Base-by-base conservation (phyloP, 2,888 invertebrate species). In the Cephus spinipes region DNA sequence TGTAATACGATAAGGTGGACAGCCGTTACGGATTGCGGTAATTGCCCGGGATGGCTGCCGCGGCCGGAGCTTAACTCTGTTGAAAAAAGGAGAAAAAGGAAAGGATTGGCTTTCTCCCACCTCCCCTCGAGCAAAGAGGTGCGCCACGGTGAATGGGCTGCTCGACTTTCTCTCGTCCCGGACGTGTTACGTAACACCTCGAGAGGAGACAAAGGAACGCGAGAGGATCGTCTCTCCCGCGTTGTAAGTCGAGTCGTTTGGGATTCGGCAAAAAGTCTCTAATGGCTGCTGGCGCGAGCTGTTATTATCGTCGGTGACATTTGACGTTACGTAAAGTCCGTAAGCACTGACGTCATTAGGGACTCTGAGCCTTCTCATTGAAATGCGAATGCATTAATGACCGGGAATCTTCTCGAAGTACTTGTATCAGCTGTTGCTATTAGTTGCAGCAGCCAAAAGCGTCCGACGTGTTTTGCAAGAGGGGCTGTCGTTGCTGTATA, bases 291-390 rank as follows among this genome's bases (percentile, higher is more conserved):
- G 15, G 33, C 34, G 55, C 34, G 55, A 35, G 77, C 76, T 55
- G 77, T 40, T 40, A 73, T 73, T 68, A 69, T 76, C 69, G 73
- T 75, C 73, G 76, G 40, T 36, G 77, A 78, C 75, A 78, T 83
- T 84, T 78, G 81, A 81, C 79, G 76, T 79, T 80, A 85, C 81
- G 80, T 82, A 83, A 85, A 83, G 86, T 83, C 81, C 83, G 79
- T 83, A 84, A 86, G 83, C 83, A 80, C 78, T 81, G 80, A 73
- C 80, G 76, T 83, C 83, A 83, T 86, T 86, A 86, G 82, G 79
- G 73, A 76, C 78, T 78, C 79, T 23, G 40, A 79, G 81, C 82
- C 81, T 83, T 69, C 81, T 84, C 81, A 84, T 86, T 84, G 80
- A 84, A 84, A 84, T 86, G 80, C 77, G 79, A 84, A 76, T 15